Evolutionary conservation across 2,113 vertebrate species (phyloP), one percentile per base, ranked within the genome.

Genomic region (Ceratotherium simum): DNA sequence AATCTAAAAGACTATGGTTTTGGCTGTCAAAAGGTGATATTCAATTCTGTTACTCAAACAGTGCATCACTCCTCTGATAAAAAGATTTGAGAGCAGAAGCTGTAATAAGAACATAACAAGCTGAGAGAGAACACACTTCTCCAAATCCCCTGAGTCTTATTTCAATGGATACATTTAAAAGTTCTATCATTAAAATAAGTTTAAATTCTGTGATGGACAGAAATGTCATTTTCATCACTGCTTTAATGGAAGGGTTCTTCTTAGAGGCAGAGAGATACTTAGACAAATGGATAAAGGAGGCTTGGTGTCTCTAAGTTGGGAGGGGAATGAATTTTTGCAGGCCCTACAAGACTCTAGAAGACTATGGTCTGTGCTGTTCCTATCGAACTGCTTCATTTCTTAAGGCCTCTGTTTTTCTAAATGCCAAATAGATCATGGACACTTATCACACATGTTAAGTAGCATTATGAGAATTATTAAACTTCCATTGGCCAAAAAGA

Each of bases 141-240:
- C 48, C 60, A 69, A 67, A 42, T 93, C 90, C 87, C 90, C 82
- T 0, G 83, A 89, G 86, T 79, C 90, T 67, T 46, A 48, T 81
- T 97, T 95, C 82, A 54, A 2, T 62, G 48, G 39, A 60, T 58
- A 29, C 73, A 64, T 93, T 69, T 96, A 64, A 76, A 88, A 67
- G 62, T 54, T 85, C 81, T 96, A 69, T 84, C 81, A 58, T 78
- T 98, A 84, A 90, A 95, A 93, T 54, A 58, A 78, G 46, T 36
- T 78, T 69, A 65, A 65, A 95, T 80, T 89, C 86, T 73, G 60
- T 56, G 62, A 73, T 93, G 36, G 78, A 46, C 91, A 91, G 82
- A 96, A 95, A 96, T 60, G 67, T 60, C 90, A 67, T 76, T 81
- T 76, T 72, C 90, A 69, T 56, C 82, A 75, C 70, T 7, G 7